phyloP scores from a whole-genome alignment of 2,888 invertebrate species.

The Crossocerus cetratus region DNA sequence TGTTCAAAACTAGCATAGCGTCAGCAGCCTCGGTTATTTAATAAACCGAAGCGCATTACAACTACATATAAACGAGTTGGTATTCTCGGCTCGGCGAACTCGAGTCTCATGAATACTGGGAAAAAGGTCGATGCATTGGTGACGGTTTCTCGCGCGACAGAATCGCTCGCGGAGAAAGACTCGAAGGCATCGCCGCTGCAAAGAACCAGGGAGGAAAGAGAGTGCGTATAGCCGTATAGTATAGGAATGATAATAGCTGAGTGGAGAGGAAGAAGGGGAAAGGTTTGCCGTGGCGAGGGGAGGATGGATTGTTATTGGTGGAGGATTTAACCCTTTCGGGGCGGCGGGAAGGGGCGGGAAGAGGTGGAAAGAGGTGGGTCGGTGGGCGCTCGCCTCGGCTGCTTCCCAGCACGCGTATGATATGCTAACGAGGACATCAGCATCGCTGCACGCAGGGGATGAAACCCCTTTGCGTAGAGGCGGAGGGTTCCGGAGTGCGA shows the following conservation, averaged over 20 bases:
- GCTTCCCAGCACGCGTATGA: slow-evolving; percentile 53
- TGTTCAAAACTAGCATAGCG: too few relatives aligned
- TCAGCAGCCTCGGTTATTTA: too few relatives aligned
- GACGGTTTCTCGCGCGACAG: too few relatives aligned
- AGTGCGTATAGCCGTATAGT: neutral
- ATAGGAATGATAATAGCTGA: slow-evolving; percentile 48
- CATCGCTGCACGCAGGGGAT: slow-evolving; percentile 49
- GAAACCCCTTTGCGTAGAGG: slow-evolving; percentile 52
- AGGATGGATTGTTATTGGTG: slow-evolving; percentile 74
- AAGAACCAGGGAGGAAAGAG: neutral
- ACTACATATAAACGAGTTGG: too few relatives aligned
- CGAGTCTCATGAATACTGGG: too few relatives aligned
- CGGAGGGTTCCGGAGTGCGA: slow-evolving; percentile 21
- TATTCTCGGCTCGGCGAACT: too few relatives aligned
- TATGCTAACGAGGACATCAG: slow-evolving; percentile 74
- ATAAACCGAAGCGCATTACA: too few relatives aligned
- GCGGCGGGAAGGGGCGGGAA: slow-evolving; percentile 31
- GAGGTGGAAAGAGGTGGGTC: too few relatives aligned
- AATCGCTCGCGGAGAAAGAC: neutral
- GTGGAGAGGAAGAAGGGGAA: slow-evolving; percentile 33
- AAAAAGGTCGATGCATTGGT: too few relatives aligned
- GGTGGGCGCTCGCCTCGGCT: slow-evolving; percentile 39
- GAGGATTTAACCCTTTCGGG: slow-evolving; percentile 70
- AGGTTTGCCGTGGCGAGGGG: slow-evolving; percentile 6
- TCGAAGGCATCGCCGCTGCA: neutral